Percentiles rank a stretch among this genome's conserved stretches.
phyloP scores from a whole-genome alignment of 1,140 invertebrate genomes.

The Drosophila tristis region DNA sequence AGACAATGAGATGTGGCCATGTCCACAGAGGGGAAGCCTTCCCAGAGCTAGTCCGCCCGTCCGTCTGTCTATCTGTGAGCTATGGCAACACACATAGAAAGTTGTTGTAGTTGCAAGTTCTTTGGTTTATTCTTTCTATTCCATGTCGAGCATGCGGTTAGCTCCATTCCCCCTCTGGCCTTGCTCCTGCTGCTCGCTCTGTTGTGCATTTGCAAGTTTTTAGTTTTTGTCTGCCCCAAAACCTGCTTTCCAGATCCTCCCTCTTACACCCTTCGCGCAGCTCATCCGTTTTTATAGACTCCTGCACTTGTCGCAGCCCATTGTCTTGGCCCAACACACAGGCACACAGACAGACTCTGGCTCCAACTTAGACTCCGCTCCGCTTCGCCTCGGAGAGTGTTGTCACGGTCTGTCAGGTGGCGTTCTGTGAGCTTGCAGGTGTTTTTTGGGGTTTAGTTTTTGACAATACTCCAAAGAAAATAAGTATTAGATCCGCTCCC shows the following conservation, averaged over 20 bases:
- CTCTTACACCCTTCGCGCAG: background rate
- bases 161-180: background rate
- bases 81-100: constrained; percentile 1
- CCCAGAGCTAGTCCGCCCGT: no score
- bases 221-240: constrained; percentile 40
- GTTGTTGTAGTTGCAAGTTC: constrained; percentile 56
- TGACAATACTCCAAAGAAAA: constrained; percentile 68
- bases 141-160: constrained; percentile 66
- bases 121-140: constrained; percentile 61
- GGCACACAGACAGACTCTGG: constrained; percentile 1
- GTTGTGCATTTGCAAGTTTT: constrained; percentile 72
- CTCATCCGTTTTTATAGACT: constrained; percentile 72
- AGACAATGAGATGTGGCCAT: constrained; percentile 59
- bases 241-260: background rate
- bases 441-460: constrained; percentile 65
- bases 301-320: constrained; percentile 73
- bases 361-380: constrained; percentile 4
- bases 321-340: constrained; percentile 57
- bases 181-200: background rate
- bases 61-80: background rate
- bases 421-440: constrained; percentile 56
- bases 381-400: constrained; percentile 32
- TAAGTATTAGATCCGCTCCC: constrained; percentile 34
- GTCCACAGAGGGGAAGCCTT: background rate
- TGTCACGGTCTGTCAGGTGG: constrained; percentile 23